Evolutionary conservation across 1,140 invertebrate genomes (phyloP), one percentile per base, ranked within the genome.

Genomic region (Epicauta chinensis): DNA sequence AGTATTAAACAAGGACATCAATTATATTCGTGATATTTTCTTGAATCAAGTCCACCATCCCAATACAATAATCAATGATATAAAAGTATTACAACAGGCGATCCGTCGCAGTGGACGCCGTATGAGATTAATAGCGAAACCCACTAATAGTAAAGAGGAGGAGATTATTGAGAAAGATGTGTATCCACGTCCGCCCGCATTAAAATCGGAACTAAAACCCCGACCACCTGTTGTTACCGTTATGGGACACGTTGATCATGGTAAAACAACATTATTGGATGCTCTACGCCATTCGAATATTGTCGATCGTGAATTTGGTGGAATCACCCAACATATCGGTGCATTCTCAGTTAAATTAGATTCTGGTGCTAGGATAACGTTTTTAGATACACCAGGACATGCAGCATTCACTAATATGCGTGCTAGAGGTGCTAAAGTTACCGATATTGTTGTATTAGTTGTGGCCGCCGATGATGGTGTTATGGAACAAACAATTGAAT

Each of bases 211-310:
- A 31, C 68, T 93, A 9, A 77, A 80, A 35, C 74, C 75, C 6
- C 75, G 93, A 16, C 84, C 88, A 16, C 93, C 95, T 1, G 86
- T 98, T 2, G 93, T 99, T 1, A 96, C 96, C 3, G 91, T 99
- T 11, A 98, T 99, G 96, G 97, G 97, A 0, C 97, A 99, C 75
- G 94, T 99, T 2, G 97, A 99, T 80, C 97, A 99, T 77, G 96
- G 96, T 1, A 99, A 99, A 81, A 99, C 97, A 3, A 98, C 97
- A 2, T 75, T 99, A 2, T 71, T 99, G 5, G 97, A 99, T 75
- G 76, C 87, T 1, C 71, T 99, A 13, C 73, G 97, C 47, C 81
- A 94, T 45, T 84, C 93, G 0, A 80, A 83, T 51, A 84, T 99
- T 32, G 95, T 94, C 0, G 80, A 86, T 13, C 76, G 82, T 31